Percentiles rank a stretch among this genome's conserved stretches.
Evolutionary conservation across 2,888 invertebrate species (phyloP).

Genomic region (Steinernema scapterisci): DNA sequence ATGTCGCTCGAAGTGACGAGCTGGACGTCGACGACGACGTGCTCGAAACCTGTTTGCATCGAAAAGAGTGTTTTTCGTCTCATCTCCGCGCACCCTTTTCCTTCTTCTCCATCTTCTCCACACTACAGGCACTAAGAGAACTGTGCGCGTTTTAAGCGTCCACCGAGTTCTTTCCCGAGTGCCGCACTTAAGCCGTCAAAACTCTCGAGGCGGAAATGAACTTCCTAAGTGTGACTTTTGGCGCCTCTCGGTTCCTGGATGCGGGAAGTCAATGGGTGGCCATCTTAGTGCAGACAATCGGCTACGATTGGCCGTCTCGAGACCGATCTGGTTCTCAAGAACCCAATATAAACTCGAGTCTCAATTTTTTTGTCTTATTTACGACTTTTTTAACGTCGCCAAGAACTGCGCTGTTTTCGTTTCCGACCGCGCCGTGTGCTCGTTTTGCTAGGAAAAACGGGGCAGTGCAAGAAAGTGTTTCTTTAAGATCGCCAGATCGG

Average conservation of each 20-base stretch:
- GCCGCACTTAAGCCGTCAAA: background rate
- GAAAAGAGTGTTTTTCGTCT: conserved; percentile 26
- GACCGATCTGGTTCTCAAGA: too few relatives aligned
- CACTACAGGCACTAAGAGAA: background rate
- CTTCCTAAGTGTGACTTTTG: background rate
- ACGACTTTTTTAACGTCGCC: too few relatives aligned
- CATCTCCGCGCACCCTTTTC: conserved; percentile 12
- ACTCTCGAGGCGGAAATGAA: background rate
- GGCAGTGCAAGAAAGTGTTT: conserved; percentile 4
- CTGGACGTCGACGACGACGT: background rate
- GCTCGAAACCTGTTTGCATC: conserved; percentile 9
- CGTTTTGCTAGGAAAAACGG: too few relatives aligned
- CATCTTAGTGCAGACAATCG: too few relatives aligned
- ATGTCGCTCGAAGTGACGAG: background rate
- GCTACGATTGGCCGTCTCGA: too few relatives aligned
- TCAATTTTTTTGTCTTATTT: too few relatives aligned
- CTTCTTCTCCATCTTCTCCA: background rate
- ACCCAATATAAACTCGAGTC: too few relatives aligned
- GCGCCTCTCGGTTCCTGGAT: background rate
- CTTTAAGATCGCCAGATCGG: background rate
- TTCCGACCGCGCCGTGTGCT: too few relatives aligned
- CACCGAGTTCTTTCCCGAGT: background rate
- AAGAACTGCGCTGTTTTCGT: too few relatives aligned
- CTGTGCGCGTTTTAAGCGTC: background rate
- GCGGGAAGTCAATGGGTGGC: background rate